These are phyloP conservation scores for Entomobrya multifasciata DNA, from an alignment of 2,888 invertebrate species.

Conservation along the genomic window DNA sequence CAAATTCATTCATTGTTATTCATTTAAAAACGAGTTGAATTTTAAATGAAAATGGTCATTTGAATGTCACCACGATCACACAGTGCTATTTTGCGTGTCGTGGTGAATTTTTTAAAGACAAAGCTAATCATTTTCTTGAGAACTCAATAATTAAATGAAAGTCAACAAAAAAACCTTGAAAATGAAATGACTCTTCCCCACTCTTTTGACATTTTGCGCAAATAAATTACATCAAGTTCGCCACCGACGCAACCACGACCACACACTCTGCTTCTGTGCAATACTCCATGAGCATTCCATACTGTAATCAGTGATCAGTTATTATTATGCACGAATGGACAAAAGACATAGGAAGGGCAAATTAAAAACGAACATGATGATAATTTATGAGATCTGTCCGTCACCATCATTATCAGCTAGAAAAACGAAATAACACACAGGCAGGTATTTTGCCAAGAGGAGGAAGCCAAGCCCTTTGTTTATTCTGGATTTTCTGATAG, in stretches of 20 bases:
- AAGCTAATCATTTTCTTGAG: too few relatives aligned
- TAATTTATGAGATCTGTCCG: background rate
- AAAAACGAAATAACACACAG: constrained; percentile 12
- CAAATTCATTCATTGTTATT: constrained; percentile 3
- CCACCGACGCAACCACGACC: too few relatives aligned
- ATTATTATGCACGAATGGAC: too few relatives aligned
- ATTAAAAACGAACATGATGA: constrained; percentile 30
- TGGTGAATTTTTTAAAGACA: too few relatives aligned
- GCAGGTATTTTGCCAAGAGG: background rate
- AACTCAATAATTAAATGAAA: constrained; percentile 42
- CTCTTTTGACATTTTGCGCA: constrained; percentile 13
- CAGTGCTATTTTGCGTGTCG: too few relatives aligned
- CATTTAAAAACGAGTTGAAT: too few relatives aligned
- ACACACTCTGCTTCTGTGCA: too few relatives aligned
- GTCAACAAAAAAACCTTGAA: constrained; percentile 43
- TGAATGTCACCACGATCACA: too few relatives aligned
- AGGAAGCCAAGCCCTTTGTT: constrained; percentile 43
- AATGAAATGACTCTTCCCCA: background rate
- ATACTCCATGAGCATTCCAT: too few relatives aligned
- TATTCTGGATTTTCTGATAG: background rate
- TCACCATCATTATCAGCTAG: constrained; percentile 8
- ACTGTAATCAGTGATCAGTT: too few relatives aligned
- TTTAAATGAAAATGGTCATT: too few relatives aligned
- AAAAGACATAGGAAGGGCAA: constrained; percentile 37
- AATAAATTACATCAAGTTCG: constrained; percentile 2